A percentile compares a stretch with the other conserved stretches of the same genome.
Evolutionary conservation across 2,888 invertebrate species (phyloP).

Genomic region (Apodemia zela): DNA sequence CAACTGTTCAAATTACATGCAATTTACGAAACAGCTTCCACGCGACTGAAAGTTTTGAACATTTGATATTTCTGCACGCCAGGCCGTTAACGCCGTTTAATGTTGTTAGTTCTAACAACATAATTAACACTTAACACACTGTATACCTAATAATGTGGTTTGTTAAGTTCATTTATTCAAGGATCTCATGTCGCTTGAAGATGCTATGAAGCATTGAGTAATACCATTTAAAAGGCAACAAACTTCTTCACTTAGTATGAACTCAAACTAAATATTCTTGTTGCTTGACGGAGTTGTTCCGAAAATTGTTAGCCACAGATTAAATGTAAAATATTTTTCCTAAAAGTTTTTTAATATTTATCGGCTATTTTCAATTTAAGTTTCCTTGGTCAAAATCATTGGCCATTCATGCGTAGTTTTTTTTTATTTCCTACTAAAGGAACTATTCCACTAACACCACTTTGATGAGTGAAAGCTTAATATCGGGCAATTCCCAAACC

Average conservation of each 20-base stretch:
- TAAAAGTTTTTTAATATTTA: no score
- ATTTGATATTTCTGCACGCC: constrained; percentile 50
- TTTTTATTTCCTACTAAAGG: no score
- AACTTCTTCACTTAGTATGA: not conserved
- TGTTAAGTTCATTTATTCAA: not conserved
- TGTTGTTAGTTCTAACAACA: not conserved
- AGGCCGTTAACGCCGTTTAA: constrained; percentile 21
- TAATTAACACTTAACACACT: constrained; percentile 9
- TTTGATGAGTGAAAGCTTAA: no score
- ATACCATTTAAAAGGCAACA: not conserved
- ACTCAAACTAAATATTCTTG: not conserved
- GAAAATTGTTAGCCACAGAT: no score
- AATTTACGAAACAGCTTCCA: constrained; percentile 55
- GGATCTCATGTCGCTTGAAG: not conserved
- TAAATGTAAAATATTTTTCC: no score
- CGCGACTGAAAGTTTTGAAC: constrained; percentile 51
- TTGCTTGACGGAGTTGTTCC: no score
- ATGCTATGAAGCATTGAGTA: not conserved
- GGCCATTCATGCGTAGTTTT: no score
- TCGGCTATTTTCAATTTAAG: no score
- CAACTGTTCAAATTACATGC: constrained; percentile 58
- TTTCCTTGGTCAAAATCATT: no score
- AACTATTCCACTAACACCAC: no score
- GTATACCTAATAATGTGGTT: constrained; percentile 6
- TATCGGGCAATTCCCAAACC: no score